phyloP scores from a whole-genome alignment of 2,797 vertebrate species.

The Cossypha niveicapilla region DNA sequence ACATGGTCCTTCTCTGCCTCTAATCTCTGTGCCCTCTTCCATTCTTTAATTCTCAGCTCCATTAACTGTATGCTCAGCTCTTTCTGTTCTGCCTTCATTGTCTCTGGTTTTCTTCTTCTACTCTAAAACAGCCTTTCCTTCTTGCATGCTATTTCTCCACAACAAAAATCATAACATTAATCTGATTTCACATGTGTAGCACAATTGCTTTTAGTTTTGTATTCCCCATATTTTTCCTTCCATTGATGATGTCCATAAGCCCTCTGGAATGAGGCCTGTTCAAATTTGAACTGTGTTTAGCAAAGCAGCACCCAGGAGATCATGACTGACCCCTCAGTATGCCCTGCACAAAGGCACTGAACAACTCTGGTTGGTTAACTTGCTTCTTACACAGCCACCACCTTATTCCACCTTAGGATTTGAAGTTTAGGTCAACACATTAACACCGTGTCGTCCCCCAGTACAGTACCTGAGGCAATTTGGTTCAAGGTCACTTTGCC shows the following conservation, averaged over 20 bases:
- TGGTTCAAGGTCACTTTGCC: background rate
- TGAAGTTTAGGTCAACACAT: background rate
- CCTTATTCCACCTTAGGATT: background rate
- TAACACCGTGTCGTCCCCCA: background rate
- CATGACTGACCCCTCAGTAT: background rate
- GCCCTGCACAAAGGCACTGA: background rate
- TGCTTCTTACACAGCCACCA: background rate
- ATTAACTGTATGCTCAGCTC: background rate
- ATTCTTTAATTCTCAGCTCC: background rate
- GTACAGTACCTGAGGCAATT: background rate
- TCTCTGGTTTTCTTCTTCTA: background rate
- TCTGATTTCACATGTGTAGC: background rate
- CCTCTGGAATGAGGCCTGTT: background rate
- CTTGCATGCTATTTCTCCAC: background rate
- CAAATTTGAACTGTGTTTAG: background rate
- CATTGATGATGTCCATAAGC: background rate
- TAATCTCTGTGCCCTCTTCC: accelerated
- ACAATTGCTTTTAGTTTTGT: background rate
- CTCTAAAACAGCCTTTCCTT: background rate
- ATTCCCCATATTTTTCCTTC: background rate
- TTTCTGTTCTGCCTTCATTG: background rate
- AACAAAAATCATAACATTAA: background rate
- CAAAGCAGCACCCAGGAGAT: background rate
- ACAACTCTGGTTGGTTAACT: background rate
- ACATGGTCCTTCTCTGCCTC: background rate